phyloP scores from a whole-genome alignment of 92 coral and sea anemone genomes.

The Muricea muricata region DNA sequence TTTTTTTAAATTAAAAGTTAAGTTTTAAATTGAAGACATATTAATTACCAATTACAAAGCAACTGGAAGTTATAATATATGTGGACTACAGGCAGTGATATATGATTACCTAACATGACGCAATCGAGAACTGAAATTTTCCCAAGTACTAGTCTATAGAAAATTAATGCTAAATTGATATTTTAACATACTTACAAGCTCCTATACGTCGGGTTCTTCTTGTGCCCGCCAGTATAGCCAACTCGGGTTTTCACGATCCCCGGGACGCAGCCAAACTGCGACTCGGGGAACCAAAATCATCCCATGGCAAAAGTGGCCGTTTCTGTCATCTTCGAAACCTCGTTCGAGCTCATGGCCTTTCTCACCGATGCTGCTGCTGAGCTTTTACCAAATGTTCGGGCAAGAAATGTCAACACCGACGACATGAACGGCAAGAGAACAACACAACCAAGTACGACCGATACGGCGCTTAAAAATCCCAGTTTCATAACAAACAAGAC shows the following conservation, averaged over 20 bases:
- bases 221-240: conserved; percentile 96
- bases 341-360: not conserved
- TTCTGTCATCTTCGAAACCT: conserved; percentile 59
- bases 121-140: no score
- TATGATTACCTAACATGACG: no score
- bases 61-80: no score
- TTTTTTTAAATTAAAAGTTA: no score
- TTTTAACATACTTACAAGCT: conserved; percentile 93
- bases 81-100: no score
- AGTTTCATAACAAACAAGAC: conserved; percentile 27
- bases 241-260: conserved; percentile 92
- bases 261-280: conserved; percentile 90
- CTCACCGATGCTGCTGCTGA: not conserved
- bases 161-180: no score
- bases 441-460: not conserved
- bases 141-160: no score
- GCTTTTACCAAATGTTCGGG: conserved; percentile 10
- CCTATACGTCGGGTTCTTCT: conserved; percentile 82
- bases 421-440: not conserved
- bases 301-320: conserved; percentile 95
- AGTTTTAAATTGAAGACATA: no score
- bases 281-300: conserved; percentile 99
- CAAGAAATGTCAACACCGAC: not conserved
- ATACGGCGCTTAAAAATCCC: not conserved
- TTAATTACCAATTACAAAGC: no score